Conservation (phyloP, 1,140 invertebrate species). For the Ceratoteleas bidentatus region DNA sequence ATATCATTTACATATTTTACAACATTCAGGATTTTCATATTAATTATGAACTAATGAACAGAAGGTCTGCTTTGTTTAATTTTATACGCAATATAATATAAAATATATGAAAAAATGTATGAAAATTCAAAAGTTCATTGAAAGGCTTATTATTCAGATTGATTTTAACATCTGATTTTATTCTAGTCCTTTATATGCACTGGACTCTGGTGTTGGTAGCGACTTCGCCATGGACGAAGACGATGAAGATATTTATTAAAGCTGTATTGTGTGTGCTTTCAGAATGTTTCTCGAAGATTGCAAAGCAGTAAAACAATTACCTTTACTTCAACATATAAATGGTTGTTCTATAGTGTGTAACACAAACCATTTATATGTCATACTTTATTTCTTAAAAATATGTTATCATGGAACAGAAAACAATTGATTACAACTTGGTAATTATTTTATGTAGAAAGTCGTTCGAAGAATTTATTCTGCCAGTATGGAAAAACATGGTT, state of each 20-base stretch:
- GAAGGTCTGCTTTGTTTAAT: no score
- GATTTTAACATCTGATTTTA: constrained; percentile 32
- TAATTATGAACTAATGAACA: no score
- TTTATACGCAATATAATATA: no score
- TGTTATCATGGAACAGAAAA: constrained; percentile 15
- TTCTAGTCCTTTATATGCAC: constrained; percentile 86
- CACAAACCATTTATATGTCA: constrained; percentile 8
- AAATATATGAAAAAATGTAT: no score
- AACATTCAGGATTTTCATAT: no score
- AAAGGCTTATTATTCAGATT: neutral
- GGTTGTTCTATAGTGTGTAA: neutral
- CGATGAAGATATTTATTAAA: constrained; percentile 78
- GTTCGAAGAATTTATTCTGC: constrained; percentile 48
- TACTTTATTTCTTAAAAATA: constrained; percentile 19
- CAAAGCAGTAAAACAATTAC: neutral
- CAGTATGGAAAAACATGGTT: constrained; percentile 11
- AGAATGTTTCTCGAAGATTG: no score
- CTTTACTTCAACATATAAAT: constrained; percentile 23
- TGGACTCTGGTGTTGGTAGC: constrained; percentile 86
- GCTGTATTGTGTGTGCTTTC: constrained; percentile 4
- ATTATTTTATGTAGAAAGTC: constrained; percentile 12
- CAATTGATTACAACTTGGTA: constrained; percentile 1
- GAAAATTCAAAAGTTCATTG: no score
- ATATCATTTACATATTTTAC: no score
- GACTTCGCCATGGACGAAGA: constrained; percentile 90